phyloP scores from a whole-genome alignment of 2,797 vertebrate genomes.

The Eulemur rubriventer region DNA sequence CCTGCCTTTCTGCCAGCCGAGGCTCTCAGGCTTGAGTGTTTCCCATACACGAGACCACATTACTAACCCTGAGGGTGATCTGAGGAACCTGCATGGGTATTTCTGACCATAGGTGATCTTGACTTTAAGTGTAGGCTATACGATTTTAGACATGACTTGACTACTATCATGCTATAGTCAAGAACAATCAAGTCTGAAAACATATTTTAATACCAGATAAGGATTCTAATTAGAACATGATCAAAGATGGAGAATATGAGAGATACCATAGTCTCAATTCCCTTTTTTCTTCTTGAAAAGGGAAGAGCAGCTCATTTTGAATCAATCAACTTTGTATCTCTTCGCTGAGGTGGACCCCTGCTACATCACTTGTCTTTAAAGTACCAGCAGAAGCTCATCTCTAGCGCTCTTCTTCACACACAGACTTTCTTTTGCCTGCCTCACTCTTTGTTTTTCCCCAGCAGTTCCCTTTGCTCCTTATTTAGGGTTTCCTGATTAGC shows the following conservation, averaged over 20 bases:
- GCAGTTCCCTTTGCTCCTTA: not conserved
- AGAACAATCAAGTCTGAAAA: not conserved
- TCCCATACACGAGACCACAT: not conserved
- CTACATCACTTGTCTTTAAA: not conserved
- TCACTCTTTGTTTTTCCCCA: not conserved
- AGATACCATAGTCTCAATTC: not conserved
- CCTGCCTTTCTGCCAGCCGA: not conserved
- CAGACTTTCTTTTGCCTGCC: not conserved
- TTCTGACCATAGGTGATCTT: not conserved
- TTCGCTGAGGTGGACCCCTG: not conserved
- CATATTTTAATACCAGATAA: not conserved
- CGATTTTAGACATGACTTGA: not conserved
- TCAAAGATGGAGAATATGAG: not conserved
- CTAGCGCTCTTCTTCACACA: not conserved
- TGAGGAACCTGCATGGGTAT: not conserved
- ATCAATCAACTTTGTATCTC: not conserved
- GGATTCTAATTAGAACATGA: not conserved
- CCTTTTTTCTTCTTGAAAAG: not conserved
- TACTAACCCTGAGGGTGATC: not conserved
- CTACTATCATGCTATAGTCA: not conserved
- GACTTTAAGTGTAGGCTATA: not conserved
- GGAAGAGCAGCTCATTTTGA: not conserved
- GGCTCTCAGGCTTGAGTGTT: not conserved
- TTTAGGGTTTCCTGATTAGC: not conserved
- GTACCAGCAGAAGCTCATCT: not conserved